phyloP scores from a whole-genome alignment of 2,797 vertebrate genomes.

The Rhinogobio ventralis region DNA sequence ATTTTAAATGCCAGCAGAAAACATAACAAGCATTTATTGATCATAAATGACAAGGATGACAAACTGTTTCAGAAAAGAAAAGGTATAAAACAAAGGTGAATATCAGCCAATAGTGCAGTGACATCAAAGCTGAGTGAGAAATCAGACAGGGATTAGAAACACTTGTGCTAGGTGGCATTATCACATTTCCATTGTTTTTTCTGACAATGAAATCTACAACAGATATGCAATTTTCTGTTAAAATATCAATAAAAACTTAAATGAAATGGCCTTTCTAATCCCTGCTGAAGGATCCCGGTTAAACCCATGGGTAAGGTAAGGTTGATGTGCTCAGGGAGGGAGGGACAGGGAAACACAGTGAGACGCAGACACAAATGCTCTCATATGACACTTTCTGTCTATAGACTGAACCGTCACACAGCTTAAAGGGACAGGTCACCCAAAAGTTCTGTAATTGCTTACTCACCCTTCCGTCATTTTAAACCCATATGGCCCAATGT shows the following conservation, averaged over 20 bases:
- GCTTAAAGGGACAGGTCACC: background rate
- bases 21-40: constrained; percentile 60
- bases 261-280: constrained; percentile 28
- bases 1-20: constrained; percentile 66
- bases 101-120: constrained; percentile 29
- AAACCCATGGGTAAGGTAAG: background rate
- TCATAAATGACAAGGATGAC: constrained; percentile 88
- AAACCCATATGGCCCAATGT: background rate
- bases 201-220: background rate
- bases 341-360: background rate
- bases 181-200: background rate
- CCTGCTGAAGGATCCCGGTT: constrained; percentile 1
- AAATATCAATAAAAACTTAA: background rate
- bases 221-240: background rate
- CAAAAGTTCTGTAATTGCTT: background rate
- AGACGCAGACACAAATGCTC: background rate
- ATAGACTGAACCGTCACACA: constrained; percentile 14
- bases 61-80: constrained; percentile 67
- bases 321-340: background rate
- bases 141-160: constrained; percentile 37
- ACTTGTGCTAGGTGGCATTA: background rate
- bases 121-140: constrained; percentile 12
- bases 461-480: background rate
- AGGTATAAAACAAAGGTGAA: constrained; percentile 32
- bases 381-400: constrained; percentile 1